Percentiles rank a stretch among this genome's conserved stretches.
Evolutionary conservation across 2,113 vertebrate genomes (phyloP).

Genomic region (Himantopus leucocephalus): DNA sequence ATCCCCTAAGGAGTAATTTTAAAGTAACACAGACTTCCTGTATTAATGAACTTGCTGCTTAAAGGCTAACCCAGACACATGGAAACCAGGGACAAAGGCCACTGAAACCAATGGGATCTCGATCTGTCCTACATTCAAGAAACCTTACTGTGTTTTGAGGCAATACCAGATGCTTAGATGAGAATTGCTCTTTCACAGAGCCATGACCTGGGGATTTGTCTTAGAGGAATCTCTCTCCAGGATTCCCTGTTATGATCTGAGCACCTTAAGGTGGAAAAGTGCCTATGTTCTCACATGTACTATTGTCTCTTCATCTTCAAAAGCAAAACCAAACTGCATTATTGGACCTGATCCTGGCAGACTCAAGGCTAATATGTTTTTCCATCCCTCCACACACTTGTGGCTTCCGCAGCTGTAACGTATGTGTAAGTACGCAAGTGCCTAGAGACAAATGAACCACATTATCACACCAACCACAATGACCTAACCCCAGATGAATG

Average conservation of each 20-base stretch:
- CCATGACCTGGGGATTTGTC: accelerated
- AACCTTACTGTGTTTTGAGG: neutral
- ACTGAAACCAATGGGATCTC: neutral
- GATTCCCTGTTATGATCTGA: neutral
- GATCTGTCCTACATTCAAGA: neutral
- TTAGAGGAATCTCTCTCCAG: neutral
- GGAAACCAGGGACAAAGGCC: neutral
- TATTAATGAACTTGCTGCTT: neutral
- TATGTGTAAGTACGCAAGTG: neutral
- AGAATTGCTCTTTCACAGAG: neutral
- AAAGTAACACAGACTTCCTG: neutral
- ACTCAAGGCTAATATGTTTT: neutral
- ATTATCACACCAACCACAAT: neutral
- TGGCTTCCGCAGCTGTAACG: neutral
- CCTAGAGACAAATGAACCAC: neutral
- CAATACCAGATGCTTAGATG: neutral
- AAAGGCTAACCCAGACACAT: neutral
- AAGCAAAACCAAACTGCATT: neutral
- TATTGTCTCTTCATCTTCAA: neutral
- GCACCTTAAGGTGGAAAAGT: neutral
- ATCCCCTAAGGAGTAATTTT: neutral
- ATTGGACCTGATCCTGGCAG: neutral
- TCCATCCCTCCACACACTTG: neutral
- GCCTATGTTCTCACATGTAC: neutral
- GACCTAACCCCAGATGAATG: neutral